phyloP scores from a whole-genome alignment of 1,140 invertebrate species.

The Fopius arisanus region DNA sequence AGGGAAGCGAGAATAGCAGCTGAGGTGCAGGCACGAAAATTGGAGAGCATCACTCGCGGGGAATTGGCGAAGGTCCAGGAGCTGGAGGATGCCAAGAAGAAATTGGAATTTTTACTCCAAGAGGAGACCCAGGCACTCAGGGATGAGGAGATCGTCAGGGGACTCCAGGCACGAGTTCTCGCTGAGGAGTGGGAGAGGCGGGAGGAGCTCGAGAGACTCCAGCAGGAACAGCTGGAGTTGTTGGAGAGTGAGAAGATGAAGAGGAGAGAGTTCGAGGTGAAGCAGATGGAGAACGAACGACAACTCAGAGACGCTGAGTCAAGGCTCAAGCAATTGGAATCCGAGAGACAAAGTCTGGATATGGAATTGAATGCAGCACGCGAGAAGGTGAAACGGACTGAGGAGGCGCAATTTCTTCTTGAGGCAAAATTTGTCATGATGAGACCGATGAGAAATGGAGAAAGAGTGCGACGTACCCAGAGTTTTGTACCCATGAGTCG shows the following conservation, averaged over 20 bases:
- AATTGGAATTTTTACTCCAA: constrained; percentile 74
- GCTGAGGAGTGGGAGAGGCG: constrained; percentile 84
- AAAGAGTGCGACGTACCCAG: constrained; percentile 66
- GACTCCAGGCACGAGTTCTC: constrained; percentile 69
- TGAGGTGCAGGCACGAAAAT: constrained; percentile 70
- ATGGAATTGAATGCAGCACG: constrained; percentile 71
- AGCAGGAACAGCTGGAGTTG: constrained; percentile 77
- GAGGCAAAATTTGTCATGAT: constrained; percentile 70
- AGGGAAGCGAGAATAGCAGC: constrained; percentile 73
- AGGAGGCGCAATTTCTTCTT: constrained; percentile 72
- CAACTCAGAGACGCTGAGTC: constrained; percentile 74
- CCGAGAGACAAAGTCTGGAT: constrained; percentile 73
- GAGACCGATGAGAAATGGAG: constrained; percentile 46
- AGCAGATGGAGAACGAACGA: constrained; percentile 76
- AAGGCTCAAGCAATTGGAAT: constrained; percentile 72
- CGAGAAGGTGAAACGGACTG: constrained; percentile 73
- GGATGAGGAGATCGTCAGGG: constrained; percentile 80
- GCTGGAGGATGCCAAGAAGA: constrained; percentile 72
- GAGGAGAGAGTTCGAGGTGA: constrained; percentile 75
- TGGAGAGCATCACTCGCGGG: constrained; percentile 73
- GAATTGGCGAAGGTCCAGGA: constrained; percentile 77
- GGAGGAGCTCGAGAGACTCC: constrained; percentile 79
- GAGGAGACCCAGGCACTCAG: constrained; percentile 83
- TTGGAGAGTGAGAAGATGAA: constrained; percentile 78
- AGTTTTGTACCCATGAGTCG: constrained; percentile 68